These are phyloP conservation scores for Actenoides hombroni DNA, from an alignment of 2,113 vertebrate genomes.

Conservation along the genomic window DNA sequence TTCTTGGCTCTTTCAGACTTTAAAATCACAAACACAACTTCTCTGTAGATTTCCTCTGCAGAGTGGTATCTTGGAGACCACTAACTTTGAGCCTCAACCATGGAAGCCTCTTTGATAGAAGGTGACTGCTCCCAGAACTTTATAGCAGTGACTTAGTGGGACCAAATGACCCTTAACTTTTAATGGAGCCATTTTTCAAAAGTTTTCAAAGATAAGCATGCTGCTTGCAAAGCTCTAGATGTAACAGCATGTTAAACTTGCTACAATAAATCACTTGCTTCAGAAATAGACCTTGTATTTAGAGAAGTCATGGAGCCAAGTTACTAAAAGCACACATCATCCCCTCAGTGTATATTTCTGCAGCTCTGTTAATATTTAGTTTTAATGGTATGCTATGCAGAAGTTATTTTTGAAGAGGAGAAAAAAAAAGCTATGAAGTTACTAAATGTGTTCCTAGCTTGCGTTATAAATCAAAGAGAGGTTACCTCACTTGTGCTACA, in stretches of 20 bases:
- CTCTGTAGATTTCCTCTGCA: background rate
- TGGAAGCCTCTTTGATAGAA: background rate
- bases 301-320: background rate
- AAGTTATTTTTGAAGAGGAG: background rate
- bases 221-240: background rate
- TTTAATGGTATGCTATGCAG: constrained; percentile 9
- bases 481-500: background rate
- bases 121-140: background rate
- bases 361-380: constrained; percentile 30
- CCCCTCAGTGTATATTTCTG: background rate
- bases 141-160: background rate
- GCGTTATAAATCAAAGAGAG: background rate
- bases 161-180: background rate
- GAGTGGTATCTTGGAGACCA: background rate
- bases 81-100: background rate
- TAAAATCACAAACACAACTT: background rate
- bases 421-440: background rate
- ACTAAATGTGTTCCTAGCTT: background rate
- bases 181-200: background rate
- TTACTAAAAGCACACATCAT: background rate
- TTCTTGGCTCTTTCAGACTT: background rate
- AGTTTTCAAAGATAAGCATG: background rate
- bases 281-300: constrained; percentile 39
- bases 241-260: background rate
- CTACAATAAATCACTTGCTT: constrained; percentile 40